These are phyloP conservation scores for Noctua comes DNA, from an alignment of 2,888 invertebrate species.

Conservation along the genomic window DNA sequence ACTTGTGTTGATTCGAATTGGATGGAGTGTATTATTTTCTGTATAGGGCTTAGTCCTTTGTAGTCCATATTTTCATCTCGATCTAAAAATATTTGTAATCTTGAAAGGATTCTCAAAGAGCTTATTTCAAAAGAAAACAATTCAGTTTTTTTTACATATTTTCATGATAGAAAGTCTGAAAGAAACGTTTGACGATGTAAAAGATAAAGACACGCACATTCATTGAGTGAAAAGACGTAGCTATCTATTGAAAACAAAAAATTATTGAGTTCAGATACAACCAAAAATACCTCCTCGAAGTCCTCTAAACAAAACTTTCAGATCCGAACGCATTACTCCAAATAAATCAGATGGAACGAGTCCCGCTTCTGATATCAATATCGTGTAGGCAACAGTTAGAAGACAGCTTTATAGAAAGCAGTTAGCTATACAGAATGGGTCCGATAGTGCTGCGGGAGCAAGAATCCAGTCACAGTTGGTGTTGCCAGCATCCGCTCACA, in stretches of 20 bases:
- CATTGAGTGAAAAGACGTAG: not conserved
- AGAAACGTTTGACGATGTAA: not conserved
- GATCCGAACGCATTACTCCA: conserved; percentile 21
- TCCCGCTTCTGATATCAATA: conserved; percentile 56
- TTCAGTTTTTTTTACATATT: not conserved
- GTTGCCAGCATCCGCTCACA: conserved; percentile 70
- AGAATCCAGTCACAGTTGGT: conserved; percentile 66
- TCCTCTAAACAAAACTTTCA: not conserved
- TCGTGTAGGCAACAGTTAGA: conserved; percentile 54
- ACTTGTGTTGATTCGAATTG: conserved; percentile 7
- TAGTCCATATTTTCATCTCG: not conserved
- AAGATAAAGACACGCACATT: not conserved
- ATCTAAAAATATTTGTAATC: not conserved
- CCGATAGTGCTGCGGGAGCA: conserved; percentile 68
- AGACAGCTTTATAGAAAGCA: conserved; percentile 70
- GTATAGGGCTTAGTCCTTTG: not conserved
- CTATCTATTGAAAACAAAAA: not conserved
- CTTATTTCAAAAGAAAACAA: not conserved
- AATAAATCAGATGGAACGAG: conserved; percentile 55
- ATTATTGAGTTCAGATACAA: not conserved
- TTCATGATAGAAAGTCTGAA: not conserved
- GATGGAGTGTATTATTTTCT: not conserved
- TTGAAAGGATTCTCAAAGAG: not conserved
- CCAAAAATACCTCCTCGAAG: not conserved
- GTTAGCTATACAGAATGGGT: conserved; percentile 65